These are phyloP conservation scores for Megamerina dolium DNA, from an alignment of 2,888 invertebrate genomes.

Conservation along the genomic window DNA sequence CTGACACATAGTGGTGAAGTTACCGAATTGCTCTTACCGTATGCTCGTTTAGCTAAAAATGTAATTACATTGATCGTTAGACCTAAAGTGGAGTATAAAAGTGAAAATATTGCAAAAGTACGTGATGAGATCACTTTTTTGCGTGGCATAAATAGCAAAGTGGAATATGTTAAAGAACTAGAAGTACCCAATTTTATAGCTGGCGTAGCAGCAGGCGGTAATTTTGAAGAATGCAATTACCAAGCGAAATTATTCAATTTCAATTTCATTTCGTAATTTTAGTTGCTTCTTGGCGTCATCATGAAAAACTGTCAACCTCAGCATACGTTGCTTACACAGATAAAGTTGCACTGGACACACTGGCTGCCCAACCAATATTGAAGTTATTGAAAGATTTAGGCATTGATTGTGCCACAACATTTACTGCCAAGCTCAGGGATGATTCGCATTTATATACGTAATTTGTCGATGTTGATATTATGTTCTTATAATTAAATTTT, in stretches of 20 bases:
- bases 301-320: slow-evolving; percentile 28
- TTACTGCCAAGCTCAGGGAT: slow-evolving; percentile 34
- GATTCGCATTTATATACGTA: slow-evolving; percentile 42
- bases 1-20: slow-evolving; percentile 38
- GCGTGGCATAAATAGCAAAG: slow-evolving; percentile 32
- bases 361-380: slow-evolving; percentile 39
- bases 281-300: slow-evolving; percentile 42
- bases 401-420: slow-evolving; percentile 32
- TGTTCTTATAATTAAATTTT: no score
- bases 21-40: slow-evolving; percentile 34
- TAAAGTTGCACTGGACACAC: slow-evolving; percentile 35
- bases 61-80: slow-evolving; percentile 41
- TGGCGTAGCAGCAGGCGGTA: slow-evolving; percentile 44
- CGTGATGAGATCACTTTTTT: slow-evolving; percentile 37
- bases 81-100: slow-evolving; percentile 43
- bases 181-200: slow-evolving; percentile 46
- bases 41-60: slow-evolving; percentile 31
- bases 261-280: neutral
- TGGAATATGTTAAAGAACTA: slow-evolving; percentile 27
- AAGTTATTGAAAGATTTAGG: slow-evolving; percentile 33
- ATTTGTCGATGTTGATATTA: no score
- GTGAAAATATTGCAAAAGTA: slow-evolving; percentile 34
- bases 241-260: no score
- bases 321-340: slow-evolving; percentile 44
- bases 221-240: no score